phyloP scores from a whole-genome alignment of 2,888 invertebrate genomes.

The Melieria picta region DNA sequence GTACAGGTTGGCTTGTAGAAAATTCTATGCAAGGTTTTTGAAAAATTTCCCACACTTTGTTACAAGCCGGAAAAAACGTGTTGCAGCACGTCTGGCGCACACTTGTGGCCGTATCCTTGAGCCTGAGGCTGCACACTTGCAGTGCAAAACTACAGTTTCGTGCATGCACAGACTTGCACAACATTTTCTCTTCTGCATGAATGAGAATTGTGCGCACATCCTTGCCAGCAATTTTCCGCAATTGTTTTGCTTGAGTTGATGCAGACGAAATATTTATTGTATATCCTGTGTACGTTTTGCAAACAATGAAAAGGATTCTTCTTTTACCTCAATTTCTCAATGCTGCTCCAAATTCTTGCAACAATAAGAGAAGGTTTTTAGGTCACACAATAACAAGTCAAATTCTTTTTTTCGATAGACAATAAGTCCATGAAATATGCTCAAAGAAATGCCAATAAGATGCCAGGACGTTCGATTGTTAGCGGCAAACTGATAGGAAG shows the following conservation, averaged over 20 bases:
- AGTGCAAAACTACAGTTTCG: background rate
- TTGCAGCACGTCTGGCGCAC: slow-evolving; percentile 22
- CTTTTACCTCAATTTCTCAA: background rate
- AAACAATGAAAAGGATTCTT: too few species aligned
- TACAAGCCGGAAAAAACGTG: slow-evolving; percentile 10
- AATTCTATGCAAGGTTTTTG: too few species aligned
- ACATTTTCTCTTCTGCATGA: background rate
- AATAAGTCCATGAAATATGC: too few species aligned
- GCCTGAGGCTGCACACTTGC: too few species aligned
- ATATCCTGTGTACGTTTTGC: too few species aligned
- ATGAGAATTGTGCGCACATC: background rate
- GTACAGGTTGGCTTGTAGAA: slow-evolving; percentile 1
- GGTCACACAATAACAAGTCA: too few species aligned
- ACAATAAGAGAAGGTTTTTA: too few species aligned
- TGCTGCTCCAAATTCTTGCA: background rate
- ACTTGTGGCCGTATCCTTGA: background rate
- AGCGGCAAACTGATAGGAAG: too few species aligned
- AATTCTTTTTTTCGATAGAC: too few species aligned
- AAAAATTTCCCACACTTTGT: background rate
- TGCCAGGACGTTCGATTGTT: too few species aligned
- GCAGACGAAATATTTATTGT: background rate
- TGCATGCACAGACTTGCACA: slow-evolving; percentile 25
- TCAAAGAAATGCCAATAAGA: too few species aligned
- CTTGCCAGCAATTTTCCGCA: background rate
- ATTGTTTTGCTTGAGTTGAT: background rate